A percentile compares a stretch with the other conserved stretches of the same genome.
phyloP scores from a whole-genome alignment of 2,888 invertebrate genomes.

The Pseudococcus viburni region DNA sequence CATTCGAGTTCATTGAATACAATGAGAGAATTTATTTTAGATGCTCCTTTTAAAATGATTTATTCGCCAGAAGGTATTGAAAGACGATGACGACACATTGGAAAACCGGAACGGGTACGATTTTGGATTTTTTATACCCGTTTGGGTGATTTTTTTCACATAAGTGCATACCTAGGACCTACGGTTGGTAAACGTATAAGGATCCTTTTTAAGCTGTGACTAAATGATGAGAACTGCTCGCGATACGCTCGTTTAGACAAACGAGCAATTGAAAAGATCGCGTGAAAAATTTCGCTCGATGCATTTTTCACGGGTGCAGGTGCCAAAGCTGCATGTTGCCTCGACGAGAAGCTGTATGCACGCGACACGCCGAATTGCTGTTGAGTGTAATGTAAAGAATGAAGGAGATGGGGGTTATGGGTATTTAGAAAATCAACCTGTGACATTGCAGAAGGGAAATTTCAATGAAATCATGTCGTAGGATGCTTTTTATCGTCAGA shows the following conservation, averaged over 20 bases:
- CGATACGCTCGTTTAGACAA: neutral
- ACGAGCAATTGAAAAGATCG: neutral
- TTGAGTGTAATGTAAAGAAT: no score
- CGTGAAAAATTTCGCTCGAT: neutral
- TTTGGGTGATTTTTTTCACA: neutral
- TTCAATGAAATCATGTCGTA: no score
- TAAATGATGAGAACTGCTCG: neutral
- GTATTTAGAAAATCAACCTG: no score
- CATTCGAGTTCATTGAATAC: neutral
- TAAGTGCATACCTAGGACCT: neutral
- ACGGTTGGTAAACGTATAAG: neutral
- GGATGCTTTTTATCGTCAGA: no score
- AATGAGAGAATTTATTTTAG: neutral
- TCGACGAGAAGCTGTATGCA: no score
- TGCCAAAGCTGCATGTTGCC: no score
- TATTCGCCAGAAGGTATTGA: neutral
- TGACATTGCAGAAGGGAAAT: no score
- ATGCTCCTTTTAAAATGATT: neutral
- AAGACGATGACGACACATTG: neutral
- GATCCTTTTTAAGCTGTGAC: neutral
- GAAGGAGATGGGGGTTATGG: no score
- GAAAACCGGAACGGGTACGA: neutral
- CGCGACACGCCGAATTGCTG: no score
- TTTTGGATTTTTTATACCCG: neutral
- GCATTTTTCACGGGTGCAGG: neutral